Evolutionary conservation across 2,888 invertebrate genomes (phyloP), one percentile per base, ranked within the genome.

Genomic region (Dysmachus trigonus): DNA sequence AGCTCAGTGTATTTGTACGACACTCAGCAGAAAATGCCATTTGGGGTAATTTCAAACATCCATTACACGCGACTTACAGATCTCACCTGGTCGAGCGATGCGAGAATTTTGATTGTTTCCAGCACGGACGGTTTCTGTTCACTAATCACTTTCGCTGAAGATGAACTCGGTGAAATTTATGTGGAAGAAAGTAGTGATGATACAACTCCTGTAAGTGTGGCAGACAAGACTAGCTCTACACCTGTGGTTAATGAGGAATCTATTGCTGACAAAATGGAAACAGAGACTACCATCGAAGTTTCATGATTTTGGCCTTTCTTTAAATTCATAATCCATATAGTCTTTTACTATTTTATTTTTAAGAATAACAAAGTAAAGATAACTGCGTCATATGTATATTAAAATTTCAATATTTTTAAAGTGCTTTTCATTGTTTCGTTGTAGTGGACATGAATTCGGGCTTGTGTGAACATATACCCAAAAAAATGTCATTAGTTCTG

Each of bases 111-210:
- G 86, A 93, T 96, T 6, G 95, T 96, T 0, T 96, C 97, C 2
- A 98, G 98, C 15, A 96, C 97, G 0, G 98, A 98, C 92, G 98
- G 98, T 1, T 98, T 96, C 91, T 97, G 97, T 91, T 96, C 97
- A 0, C 93, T 98, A 83, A 93, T 97, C 30, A 94, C 95, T n/a
- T 97, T 98, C 91, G 93, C 94, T 41, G 92, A 94, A 7, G 94
- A 93, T 15, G 97, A 97, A 92, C 91, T 97, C 15, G 97, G 97
- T 88, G 91, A 93, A 85, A 91, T 92, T 83, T 92, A 93, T 86
- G 88, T 89, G 74, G 88, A 91, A 35, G 88, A 89, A 74, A 89
- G 89, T 89, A 92, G 10, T 10, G 13, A 62, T 2, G 22, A 62
- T 10, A 8, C 22, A 3, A 41, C 38, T 83, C 88, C 83, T 18